A percentile compares a stretch with the other conserved stretches of the same genome.
Conservation (phyloP, 2,888 invertebrate genomes). For the Rhogogaster chlorosoma region DNA sequence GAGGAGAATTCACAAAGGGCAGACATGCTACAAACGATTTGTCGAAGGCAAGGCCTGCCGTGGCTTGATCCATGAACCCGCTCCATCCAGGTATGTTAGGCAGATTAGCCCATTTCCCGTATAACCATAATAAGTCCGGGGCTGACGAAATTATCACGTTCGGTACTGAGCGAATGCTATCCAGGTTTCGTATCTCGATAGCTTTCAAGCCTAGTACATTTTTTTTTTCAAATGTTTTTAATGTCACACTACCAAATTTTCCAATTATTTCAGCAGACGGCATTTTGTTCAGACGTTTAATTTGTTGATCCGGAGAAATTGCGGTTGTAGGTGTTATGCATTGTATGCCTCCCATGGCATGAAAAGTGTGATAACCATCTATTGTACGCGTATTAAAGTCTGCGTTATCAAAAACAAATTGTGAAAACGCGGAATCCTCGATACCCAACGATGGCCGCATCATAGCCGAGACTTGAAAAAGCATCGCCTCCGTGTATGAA, state of each 20-base stretch:
- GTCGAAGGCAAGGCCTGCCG: constrained; percentile 5
- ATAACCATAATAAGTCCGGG: constrained; percentile 52
- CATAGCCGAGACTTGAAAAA: too few relatives aligned
- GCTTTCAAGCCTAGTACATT: constrained; percentile 50
- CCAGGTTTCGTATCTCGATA: constrained; percentile 48
- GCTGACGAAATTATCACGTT: constrained; percentile 37
- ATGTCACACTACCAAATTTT: constrained; percentile 43
- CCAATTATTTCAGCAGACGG: constrained; percentile 52
- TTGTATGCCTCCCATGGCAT: constrained; percentile 52
- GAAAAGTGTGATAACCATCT: constrained; percentile 42
- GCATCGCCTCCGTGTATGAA: too few relatives aligned
- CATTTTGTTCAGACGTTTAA: constrained; percentile 47
- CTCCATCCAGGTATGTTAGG: constrained; percentile 57
- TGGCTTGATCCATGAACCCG: constrained; percentile 60
- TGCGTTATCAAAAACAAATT: too few relatives aligned
- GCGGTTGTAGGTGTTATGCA: constrained; percentile 37
- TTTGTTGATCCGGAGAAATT: constrained; percentile 49
- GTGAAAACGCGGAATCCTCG: too few relatives aligned
- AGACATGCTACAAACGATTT: constrained; percentile 50
- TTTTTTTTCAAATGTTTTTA: constrained; percentile 48
- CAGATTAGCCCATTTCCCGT: constrained; percentile 53
- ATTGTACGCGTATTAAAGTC: too few relatives aligned
- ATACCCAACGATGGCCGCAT: too few relatives aligned
- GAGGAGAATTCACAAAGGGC: constrained; percentile 57
- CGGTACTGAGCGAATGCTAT: constrained; percentile 37